These are phyloP conservation scores for Diarsia mendica DNA, from an alignment of 2,888 invertebrate genomes.

Conservation along the genomic window DNA sequence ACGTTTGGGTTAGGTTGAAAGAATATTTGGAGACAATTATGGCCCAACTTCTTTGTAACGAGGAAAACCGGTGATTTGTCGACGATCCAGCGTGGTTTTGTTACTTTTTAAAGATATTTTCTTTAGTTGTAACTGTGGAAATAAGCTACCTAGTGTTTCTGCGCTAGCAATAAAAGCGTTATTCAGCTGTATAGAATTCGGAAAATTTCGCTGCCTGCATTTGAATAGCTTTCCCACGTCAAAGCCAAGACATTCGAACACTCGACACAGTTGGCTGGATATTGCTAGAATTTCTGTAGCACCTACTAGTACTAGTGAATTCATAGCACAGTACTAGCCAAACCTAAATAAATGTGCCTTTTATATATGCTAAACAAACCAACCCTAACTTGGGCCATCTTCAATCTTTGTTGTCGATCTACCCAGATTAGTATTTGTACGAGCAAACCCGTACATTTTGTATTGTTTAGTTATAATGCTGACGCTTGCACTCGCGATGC, in stretches of 20 bases:
- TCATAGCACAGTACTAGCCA: constrained; percentile 14
- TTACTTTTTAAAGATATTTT: neutral
- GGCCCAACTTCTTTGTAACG: constrained; percentile 6
- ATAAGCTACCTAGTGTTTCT: neutral
- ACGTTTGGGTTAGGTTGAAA: constrained; percentile 24
- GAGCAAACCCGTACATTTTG: too few species aligned
- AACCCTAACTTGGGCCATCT: neutral
- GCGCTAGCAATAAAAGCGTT: neutral
- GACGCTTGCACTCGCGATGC: too few species aligned
- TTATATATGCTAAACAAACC: neutral
- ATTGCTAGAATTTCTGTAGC: neutral
- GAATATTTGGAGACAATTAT: constrained; percentile 31
- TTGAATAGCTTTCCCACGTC: neutral
- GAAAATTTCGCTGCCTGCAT: neutral
- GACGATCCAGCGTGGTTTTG: neutral
- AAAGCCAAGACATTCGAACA: neutral
- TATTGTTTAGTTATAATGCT: too few species aligned
- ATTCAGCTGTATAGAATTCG: neutral
- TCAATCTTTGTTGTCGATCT: neutral
- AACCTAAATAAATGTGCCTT: constrained; percentile 4
- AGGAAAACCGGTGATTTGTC: constrained; percentile 5
- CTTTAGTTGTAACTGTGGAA: neutral
- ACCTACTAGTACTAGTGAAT: constrained; percentile 14
- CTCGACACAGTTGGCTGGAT: neutral
- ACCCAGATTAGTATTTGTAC: neutral